phyloP scores from a whole-genome alignment of 2,797 vertebrate genomes.

The Labroides dimidiatus region DNA sequence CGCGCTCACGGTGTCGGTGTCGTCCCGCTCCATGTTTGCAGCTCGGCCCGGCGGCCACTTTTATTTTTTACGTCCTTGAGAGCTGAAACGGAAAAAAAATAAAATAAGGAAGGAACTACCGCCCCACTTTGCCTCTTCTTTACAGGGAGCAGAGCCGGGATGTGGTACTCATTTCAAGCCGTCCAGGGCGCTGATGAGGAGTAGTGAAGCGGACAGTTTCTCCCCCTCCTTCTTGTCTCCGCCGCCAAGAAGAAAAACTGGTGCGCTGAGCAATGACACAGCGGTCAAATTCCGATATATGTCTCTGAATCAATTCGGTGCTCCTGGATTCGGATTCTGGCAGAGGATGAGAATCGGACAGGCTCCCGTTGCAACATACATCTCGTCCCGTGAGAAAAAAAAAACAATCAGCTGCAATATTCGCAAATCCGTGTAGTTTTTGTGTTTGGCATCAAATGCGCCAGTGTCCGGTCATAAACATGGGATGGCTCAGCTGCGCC shows the following conservation, averaged over 20 bases:
- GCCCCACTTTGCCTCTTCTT: conserved; percentile 50
- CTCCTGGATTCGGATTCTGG: conserved; percentile 35
- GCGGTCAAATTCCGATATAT: conserved; percentile 66
- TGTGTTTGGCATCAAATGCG: conserved; percentile 61
- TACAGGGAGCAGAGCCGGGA: conserved; percentile 59
- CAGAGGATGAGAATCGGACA: conserved; percentile 23
- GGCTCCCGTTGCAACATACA: conserved; percentile 45
- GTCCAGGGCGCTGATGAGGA: conserved; percentile 55
- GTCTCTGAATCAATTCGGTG: conserved; percentile 60
- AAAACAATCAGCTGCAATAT: conserved; percentile 32
- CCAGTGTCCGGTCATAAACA: conserved; percentile 52
- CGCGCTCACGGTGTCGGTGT: conserved; percentile 59
- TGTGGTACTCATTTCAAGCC: conserved; percentile 73
- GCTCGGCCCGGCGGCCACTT: conserved; percentile 72
- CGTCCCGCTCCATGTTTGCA: conserved; percentile 78
- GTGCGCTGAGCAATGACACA: conserved; percentile 63
- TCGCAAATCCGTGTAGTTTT: conserved; percentile 37
- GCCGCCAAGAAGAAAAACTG: conserved; percentile 24
- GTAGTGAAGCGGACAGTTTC: conserved; percentile 42
- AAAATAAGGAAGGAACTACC: conserved; percentile 50
- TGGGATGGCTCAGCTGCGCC: conserved; percentile 54
- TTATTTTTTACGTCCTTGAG: conserved; percentile 68
- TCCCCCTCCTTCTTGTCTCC: background rate
- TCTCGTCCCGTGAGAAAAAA: conserved; percentile 42
- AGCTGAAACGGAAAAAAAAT: conserved; percentile 38